Percentiles rank a stretch among this genome's conserved stretches.
Conservation (phyloP, 2,888 invertebrate species). For the Mesodorylaimus sp. region DNA sequence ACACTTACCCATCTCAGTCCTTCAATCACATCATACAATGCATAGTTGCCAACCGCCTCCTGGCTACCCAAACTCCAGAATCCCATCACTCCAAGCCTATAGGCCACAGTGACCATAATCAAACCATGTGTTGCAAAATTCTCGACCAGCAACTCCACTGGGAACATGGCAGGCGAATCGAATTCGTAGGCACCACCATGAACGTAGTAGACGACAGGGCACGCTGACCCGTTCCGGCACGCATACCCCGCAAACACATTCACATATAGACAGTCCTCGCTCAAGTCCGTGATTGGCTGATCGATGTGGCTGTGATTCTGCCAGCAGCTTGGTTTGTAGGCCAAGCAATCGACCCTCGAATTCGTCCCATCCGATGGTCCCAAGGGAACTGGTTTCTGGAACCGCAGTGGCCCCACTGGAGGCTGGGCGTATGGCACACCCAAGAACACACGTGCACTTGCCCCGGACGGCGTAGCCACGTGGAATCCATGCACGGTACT, state of each 20-base stretch:
- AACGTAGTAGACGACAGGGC: constrained; percentile 11
- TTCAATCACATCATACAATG: constrained; percentile 5
- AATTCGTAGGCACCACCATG: constrained; percentile 10
- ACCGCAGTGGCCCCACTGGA: too few relatives aligned
- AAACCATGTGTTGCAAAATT: constrained; percentile 10
- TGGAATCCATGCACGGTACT: too few relatives aligned
- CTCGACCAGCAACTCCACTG: constrained; percentile 7
- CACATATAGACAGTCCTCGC: constrained; percentile 9
- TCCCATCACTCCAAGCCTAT: constrained; percentile 11
- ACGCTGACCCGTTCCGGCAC: not conserved
- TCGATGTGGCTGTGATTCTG: not conserved
- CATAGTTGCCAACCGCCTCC: constrained; percentile 8
- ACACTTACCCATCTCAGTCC: not conserved
- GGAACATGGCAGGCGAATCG: constrained; percentile 11
- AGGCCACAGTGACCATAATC: constrained; percentile 7
- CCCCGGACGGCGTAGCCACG: too few relatives aligned
- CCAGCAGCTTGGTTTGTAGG: constrained; percentile 1
- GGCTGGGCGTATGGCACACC: too few relatives aligned
- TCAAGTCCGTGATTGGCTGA: too few relatives aligned
- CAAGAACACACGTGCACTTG: too few relatives aligned
- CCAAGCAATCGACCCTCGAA: too few relatives aligned
- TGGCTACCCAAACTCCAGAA: constrained; percentile 7
- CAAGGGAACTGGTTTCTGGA: too few relatives aligned
- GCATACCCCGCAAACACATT: constrained; percentile 4
- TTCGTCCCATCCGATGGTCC: too few relatives aligned